Conservation (phyloP, 2,113 vertebrate species). For the Thamnophis sirtalis region DNA sequence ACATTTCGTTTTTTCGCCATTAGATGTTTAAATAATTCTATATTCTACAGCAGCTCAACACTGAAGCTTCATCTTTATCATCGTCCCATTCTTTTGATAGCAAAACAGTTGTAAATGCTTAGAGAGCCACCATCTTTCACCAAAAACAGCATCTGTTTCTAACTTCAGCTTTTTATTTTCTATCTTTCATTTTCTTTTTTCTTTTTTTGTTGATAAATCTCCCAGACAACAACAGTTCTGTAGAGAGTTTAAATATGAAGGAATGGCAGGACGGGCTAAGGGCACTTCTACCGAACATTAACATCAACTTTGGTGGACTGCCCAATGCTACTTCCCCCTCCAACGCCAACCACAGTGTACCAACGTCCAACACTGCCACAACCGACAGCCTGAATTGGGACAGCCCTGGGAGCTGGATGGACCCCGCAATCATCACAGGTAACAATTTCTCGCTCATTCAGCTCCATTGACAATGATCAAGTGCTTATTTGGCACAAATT, state of each 20-base stretch:
- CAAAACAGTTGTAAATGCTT: constrained; percentile 61
- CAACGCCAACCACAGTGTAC: constrained; percentile 96
- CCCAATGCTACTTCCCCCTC: constrained; percentile 93
- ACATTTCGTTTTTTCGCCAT: constrained; percentile 47
- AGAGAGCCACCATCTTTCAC: constrained; percentile 67
- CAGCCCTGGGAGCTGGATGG: constrained; percentile 97
- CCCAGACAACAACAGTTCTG: constrained; percentile 95
- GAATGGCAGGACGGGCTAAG: constrained; percentile 99
- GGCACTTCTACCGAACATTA: constrained; percentile 99
- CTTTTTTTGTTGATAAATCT: constrained; percentile 76
- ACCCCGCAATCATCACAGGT: constrained; percentile 99
- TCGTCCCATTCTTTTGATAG: constrained; percentile 54
- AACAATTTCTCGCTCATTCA: constrained; percentile 71
- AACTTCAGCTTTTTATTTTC: constrained; percentile 84
- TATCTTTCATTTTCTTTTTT: constrained; percentile 73
- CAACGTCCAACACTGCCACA: constrained; percentile 82
- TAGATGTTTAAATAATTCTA: constrained; percentile 20
- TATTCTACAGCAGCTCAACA: constrained; percentile 28
- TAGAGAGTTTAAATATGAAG: constrained; percentile 99
- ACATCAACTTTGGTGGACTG: constrained; percentile 99
- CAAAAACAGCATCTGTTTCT: constrained; percentile 77
- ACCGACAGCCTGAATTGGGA: constrained; percentile 98
- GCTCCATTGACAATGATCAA: constrained; percentile 61
- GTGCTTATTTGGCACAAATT: constrained; percentile 63
- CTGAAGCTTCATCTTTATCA: constrained; percentile 45